These are phyloP conservation scores for Epizoanthus scotinus DNA, from an alignment of 92 coral and sea anemone genomes.

Conservation along the genomic window DNA sequence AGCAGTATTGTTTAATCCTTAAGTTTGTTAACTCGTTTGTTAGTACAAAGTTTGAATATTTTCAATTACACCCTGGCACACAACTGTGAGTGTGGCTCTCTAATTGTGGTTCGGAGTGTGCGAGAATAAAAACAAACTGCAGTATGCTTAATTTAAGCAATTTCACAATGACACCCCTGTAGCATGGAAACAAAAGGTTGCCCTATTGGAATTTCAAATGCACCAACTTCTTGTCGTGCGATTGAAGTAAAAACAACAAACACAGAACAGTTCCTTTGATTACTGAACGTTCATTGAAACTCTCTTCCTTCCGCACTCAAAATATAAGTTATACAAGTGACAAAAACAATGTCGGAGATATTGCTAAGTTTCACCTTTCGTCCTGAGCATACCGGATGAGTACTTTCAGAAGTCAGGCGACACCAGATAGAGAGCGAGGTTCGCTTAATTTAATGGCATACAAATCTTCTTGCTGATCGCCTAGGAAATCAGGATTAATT, in stretches of 20 bases:
- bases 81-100: constrained; percentile 36
- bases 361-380: neutral
- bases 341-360: neutral
- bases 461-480: neutral
- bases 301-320: constrained; percentile 38
- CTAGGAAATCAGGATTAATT: constrained; percentile 4
- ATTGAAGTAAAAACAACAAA: constrained; percentile 4
- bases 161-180: constrained; percentile 62
- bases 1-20: constrained; percentile 8
- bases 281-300: constrained; percentile 9
- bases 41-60: constrained; percentile 30
- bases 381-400: neutral
- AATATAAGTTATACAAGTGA: constrained; percentile 6
- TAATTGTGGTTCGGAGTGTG: constrained; percentile 36
- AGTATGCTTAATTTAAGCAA: constrained; percentile 24
- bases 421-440: neutral
- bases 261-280: neutral
- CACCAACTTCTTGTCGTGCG: constrained; percentile 18
- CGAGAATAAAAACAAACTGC: constrained; percentile 33
- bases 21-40: constrained; percentile 12
- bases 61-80: constrained; percentile 33
- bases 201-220: constrained; percentile 60
- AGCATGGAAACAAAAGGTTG: constrained; percentile 38
- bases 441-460: neutral
- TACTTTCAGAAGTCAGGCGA: constrained; percentile 1